These are phyloP conservation scores for Pelmatolapia mariae DNA, from an alignment of 2,113 vertebrate genomes.

Conservation along the genomic window DNA sequence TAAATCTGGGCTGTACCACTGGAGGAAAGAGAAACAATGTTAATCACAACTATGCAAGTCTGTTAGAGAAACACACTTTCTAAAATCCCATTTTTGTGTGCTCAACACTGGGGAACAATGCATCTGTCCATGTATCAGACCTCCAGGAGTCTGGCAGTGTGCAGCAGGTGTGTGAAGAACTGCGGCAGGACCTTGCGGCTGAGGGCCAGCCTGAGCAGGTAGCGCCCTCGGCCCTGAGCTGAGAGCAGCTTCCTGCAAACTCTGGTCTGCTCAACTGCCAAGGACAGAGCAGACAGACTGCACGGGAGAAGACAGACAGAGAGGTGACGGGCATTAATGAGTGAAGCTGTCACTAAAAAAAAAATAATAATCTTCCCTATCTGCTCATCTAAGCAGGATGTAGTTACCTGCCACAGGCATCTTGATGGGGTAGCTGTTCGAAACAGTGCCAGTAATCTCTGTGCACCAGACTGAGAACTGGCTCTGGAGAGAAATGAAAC, in stretches of 20 bases:
- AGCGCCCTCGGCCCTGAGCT: conserved; percentile 69
- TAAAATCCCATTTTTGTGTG: not conserved
- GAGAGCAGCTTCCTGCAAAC: conserved; percentile 67
- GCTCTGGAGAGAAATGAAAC: conserved; percentile 59
- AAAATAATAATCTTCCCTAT: rapidly evolving
- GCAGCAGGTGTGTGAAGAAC: conserved; percentile 68
- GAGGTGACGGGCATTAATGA: not conserved
- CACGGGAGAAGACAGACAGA: not conserved
- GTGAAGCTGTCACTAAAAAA: not conserved
- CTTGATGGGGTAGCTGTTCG: conserved; percentile 69
- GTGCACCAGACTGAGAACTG: conserved; percentile 72
- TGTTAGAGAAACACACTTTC: not conserved
- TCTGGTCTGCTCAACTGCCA: conserved; percentile 61
- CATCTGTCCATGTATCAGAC: conserved; percentile 28
- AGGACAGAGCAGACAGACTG: conserved; percentile 60
- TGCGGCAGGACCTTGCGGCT: conserved; percentile 65
- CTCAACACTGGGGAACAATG: not conserved
- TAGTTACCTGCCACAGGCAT: conserved; percentile 67
- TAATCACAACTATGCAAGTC: not conserved
- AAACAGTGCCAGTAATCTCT: conserved; percentile 85
- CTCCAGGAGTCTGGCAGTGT: conserved; percentile 65
- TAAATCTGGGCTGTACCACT: conserved; percentile 75
- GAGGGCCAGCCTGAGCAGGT: conserved; percentile 70
- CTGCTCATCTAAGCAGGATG: not conserved
- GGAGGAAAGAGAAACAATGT: conserved; percentile 20